phyloP scores from a whole-genome alignment of 2,888 invertebrate species.

The Tetrapedia diversipes region DNA sequence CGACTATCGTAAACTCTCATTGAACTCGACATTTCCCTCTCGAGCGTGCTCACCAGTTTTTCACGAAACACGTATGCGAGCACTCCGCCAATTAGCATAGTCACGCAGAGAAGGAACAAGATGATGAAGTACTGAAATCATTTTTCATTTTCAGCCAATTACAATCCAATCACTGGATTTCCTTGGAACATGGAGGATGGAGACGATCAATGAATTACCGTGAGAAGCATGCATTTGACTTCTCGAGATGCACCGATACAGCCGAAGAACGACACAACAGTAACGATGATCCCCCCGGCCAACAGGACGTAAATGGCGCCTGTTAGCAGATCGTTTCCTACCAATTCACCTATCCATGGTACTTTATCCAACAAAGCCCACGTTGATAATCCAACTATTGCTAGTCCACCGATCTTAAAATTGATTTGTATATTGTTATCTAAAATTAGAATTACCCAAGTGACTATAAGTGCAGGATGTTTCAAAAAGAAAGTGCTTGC shows the following conservation, averaged over 20 bases:
- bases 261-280: constrained; percentile 94
- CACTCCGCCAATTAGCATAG: constrained; percentile 95
- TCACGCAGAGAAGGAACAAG: constrained; percentile 94
- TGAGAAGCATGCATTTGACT: constrained; percentile 95
- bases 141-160: background rate
- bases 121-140: constrained; percentile 92
- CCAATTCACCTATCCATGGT: constrained; percentile 90
- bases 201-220: constrained; percentile 84
- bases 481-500: too few species aligned
- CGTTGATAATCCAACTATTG: constrained; percentile 90
- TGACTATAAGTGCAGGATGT: too few species aligned
- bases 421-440: background rate
- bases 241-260: constrained; percentile 97
- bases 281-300: constrained; percentile 91
- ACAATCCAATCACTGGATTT: background rate
- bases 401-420: constrained; percentile 90
- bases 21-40: constrained; percentile 91
- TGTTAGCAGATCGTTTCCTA: constrained; percentile 94
- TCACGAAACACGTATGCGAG: constrained; percentile 95
- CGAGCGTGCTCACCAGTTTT: constrained; percentile 90
- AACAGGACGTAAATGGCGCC: constrained; percentile 94
- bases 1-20: constrained; percentile 89
- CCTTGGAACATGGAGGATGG: background rate
- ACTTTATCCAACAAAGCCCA: constrained; percentile 94
- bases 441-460: background rate